Percentiles rank a stretch among this genome's conserved stretches.
Evolutionary conservation across 92 coral and sea anemone genomes (phyloP).

Genomic region (Hydrozoanthus gracilis): DNA sequence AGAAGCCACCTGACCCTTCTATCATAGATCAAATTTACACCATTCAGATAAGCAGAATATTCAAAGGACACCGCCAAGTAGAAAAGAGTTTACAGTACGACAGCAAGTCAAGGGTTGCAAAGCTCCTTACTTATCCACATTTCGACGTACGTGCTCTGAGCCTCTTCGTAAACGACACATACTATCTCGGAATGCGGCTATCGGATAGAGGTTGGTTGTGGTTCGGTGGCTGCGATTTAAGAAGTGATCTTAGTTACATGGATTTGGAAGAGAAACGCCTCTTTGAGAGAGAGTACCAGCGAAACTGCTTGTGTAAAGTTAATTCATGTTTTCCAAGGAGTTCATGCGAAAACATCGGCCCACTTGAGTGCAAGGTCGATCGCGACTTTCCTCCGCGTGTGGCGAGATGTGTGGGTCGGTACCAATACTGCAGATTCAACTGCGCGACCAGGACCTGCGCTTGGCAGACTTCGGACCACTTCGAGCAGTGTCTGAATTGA

Average conservation of each 20-base stretch:
- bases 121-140: not conserved
- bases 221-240: not conserved
- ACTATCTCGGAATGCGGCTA: not conserved
- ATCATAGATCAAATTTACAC: not conserved
- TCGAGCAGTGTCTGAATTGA: too few relatives aligned
- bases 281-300: not conserved
- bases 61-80: constrained; percentile 7
- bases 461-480: not conserved
- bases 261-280: not conserved
- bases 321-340: not conserved
- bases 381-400: not conserved
- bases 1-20: not conserved
- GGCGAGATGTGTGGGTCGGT: not conserved
- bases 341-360: not conserved
- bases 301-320: not conserved
- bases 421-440: not conserved
- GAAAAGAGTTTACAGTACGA: not conserved
- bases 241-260: not conserved
- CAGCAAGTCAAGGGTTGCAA: not conserved
- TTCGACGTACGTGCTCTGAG: not conserved
- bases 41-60: not conserved
- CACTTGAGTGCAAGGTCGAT: not conserved
- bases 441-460: not conserved
- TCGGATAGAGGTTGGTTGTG: not conserved
- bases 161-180: not conserved